Base-by-base conservation (phyloP, 2,113 vertebrate genomes). In the Limnothrissa miodon region DNA sequence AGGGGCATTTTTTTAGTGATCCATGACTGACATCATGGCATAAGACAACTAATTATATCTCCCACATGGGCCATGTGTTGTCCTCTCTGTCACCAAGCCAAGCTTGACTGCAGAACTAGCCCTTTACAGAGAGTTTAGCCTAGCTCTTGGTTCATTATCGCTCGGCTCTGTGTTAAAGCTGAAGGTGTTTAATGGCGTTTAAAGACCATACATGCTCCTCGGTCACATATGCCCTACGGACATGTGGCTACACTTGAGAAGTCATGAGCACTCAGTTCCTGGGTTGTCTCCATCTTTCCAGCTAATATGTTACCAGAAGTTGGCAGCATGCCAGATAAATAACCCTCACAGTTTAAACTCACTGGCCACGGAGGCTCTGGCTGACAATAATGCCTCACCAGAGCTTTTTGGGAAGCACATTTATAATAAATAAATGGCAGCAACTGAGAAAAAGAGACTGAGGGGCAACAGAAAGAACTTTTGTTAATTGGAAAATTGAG, bases 221-320 rank as follows among this genome's bases (percentile, higher is more conserved):
- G 33, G 66, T 74, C 66, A 74, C 66, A 74, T 29, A 36, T 10
- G 11, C 66, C 66, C 66, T 36, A 33, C 29, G 29, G 66, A 36
- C 2, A 15, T 36, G 2, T 5, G 33, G 21, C 36, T 33, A 36
- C 66, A 74, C 66, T 74, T 74, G 66, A 74, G 29, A 36, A 17
- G 33, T 74, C 33, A 36, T 19, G 66, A 13, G 13, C 10, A 42
- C 42, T 42, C 42, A 42, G 42, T 6, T 42, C 10, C 25, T 70
- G 1, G 62, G 62, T 13, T 1, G 7, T 62, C 23, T 25, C 59
- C n/a, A 66, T 66, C 29, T 70, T 29, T 70, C 11, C 33, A 36
- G 66, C 66, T 74, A 17, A 74, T 74, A 33, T 74, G 66, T 74
- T 36, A 74, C 66, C 33, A 74, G 66, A 74, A 74, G 66, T 15